Conservation (phyloP, 2,888 invertebrate species). For the Octodonta nipae region DNA sequence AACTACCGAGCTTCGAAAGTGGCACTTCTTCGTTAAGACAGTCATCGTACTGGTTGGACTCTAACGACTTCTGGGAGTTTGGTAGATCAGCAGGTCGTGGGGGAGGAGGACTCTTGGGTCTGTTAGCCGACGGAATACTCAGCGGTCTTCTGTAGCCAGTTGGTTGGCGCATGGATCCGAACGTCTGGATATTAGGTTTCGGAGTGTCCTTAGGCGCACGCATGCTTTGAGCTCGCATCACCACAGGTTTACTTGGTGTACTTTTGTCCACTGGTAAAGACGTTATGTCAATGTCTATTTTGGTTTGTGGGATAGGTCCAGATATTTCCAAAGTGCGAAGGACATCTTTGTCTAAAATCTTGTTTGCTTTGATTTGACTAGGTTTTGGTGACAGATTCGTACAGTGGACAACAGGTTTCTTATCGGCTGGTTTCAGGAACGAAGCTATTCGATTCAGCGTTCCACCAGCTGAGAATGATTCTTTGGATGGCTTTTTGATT, state of each 20-base stretch:
- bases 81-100: conserved; percentile 52
- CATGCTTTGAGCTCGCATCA: conserved; percentile 74
- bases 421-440: conserved; percentile 51
- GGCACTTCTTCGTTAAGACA: conserved; percentile 55
- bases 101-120: conserved; percentile 67
- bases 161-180: conserved; percentile 71
- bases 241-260: conserved; percentile 34
- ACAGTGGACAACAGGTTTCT: conserved; percentile 35
- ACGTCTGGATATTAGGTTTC: conserved; percentile 54
- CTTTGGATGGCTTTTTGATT: conserved; percentile 24
- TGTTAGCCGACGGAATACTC: conserved; percentile 51
- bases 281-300: conserved; percentile 46
- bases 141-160: conserved; percentile 54
- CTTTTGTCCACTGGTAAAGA: conserved; percentile 42
- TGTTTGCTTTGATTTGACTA: conserved; percentile 46
- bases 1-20: conserved; percentile 47
- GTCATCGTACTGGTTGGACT: conserved; percentile 55
- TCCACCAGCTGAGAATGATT: conserved; percentile 37
- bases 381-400: conserved; percentile 45
- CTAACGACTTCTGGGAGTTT: conserved; percentile 27
- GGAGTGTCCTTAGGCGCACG: conserved; percentile 39
- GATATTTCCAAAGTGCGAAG: conserved; percentile 70
- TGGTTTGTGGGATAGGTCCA: conserved; percentile 61
- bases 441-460: conserved; percentile 60
- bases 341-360: conserved; percentile 55